These are phyloP conservation scores for Silurus lanzhouensis DNA, from an alignment of 2,797 vertebrate species.

Conservation along the genomic window DNA sequence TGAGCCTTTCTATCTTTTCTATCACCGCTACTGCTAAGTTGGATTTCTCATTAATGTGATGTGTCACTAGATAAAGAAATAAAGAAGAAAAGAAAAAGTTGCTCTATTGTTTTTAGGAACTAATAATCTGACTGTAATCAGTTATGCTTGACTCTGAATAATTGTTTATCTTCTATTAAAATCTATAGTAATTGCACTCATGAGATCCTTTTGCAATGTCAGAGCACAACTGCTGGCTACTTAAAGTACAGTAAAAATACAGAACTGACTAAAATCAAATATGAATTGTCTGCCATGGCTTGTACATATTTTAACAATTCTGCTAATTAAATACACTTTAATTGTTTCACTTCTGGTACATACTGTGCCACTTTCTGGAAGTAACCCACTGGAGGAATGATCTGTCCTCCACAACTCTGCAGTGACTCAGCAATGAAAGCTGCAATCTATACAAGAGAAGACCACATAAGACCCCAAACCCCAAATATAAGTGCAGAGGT, in stretches of 20 bases:
- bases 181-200: neutral
- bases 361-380: constrained; percentile 98
- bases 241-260: neutral
- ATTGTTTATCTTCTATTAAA: neutral
- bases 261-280: neutral
- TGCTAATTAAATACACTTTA: constrained; percentile 8
- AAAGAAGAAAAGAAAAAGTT: neutral
- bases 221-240: neutral
- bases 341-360: constrained; percentile 66
- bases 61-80: neutral
- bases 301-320: neutral
- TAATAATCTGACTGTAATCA: neutral
- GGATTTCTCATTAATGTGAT: neutral
- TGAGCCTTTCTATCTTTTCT: neutral
- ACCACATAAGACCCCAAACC: constrained; percentile 60
- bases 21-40: neutral
- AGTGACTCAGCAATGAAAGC: constrained; percentile 97
- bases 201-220: neutral
- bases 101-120: neutral
- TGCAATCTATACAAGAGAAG: constrained; percentile 87
- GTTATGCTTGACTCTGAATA: neutral
- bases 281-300: too few relatives aligned
- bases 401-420: constrained; percentile 98
- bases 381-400: constrained; percentile 93
- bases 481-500: neutral